These are phyloP conservation scores for Caenorhabditis auriculariae DNA, from an alignment of 2,888 invertebrate genomes.

Conservation along the genomic window DNA sequence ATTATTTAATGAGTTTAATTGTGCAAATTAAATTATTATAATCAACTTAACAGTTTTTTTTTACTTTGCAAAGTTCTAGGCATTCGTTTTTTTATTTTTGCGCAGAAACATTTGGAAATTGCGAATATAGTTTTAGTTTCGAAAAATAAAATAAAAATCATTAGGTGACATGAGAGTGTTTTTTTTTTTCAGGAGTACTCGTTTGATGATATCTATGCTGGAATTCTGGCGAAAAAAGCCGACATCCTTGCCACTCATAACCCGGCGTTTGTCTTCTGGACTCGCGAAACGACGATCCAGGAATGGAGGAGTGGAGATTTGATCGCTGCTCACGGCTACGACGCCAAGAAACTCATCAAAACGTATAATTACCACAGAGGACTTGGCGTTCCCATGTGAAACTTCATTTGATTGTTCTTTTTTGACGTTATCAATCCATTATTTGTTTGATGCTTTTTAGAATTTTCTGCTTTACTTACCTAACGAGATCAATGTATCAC, in stretches of 20 bases:
- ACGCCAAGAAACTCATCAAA: slow-evolving; percentile 4
- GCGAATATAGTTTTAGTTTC: neutral
- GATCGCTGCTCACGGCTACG: slow-evolving; percentile 12
- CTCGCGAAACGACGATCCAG: too few relatives aligned
- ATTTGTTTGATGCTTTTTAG: too few relatives aligned
- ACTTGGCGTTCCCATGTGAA: too few relatives aligned
- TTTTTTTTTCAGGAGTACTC: slow-evolving; percentile 24
- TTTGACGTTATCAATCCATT: too few relatives aligned
- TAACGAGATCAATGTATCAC: too few relatives aligned
- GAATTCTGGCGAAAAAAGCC: slow-evolving; percentile 20
- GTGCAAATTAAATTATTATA: too few relatives aligned
- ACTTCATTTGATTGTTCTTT: too few relatives aligned
- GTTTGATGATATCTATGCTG: slow-evolving; percentile 54
- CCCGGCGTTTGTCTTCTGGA: slow-evolving; percentile 16
- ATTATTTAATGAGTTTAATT: too few relatives aligned
- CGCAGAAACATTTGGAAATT: neutral
- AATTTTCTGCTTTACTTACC: too few relatives aligned
- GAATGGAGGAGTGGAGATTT: too few relatives aligned
- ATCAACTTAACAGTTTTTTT: slow-evolving; percentile 3
- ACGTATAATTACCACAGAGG: too few relatives aligned
- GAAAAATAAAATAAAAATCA: neutral
- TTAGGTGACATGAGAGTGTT: neutral
- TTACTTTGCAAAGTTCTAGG: slow-evolving; percentile 4
- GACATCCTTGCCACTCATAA: slow-evolving; percentile 13
- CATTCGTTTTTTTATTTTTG: neutral